A percentile compares a stretch with the other conserved stretches of the same genome.
Evolutionary conservation across 30 jellyfish, hydroid and myxozoan species (phyloP).

Genomic region (Mastigias papua): DNA sequence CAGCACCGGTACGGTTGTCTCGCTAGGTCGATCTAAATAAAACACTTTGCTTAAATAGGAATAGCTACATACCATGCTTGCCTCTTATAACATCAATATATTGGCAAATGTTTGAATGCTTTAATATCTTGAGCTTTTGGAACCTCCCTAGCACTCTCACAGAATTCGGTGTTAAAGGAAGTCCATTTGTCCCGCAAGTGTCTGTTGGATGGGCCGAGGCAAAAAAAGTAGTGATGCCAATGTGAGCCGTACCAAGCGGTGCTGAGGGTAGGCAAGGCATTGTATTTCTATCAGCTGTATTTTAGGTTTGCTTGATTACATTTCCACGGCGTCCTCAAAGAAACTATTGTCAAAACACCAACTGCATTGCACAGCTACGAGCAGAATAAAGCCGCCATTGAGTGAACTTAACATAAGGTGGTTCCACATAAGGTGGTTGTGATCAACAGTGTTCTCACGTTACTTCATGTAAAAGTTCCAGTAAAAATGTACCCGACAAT

Average conservation of each 20-base stretch:
- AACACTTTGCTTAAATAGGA: too few relatives aligned
- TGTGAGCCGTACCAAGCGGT: slow-evolving; percentile 67
- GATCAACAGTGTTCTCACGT: too few relatives aligned
- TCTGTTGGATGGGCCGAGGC: slow-evolving; percentile 98
- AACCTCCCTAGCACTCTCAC: slow-evolving; percentile 87
- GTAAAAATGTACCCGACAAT: too few relatives aligned
- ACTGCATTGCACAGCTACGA: not conserved
- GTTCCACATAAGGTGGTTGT: too few relatives aligned
- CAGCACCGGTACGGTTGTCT: too few relatives aligned
- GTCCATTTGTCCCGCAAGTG: slow-evolving; percentile 97
- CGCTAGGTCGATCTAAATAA: too few relatives aligned
- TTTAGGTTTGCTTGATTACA: not conserved
- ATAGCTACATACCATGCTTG: slow-evolving; percentile 78
- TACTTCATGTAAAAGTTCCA: too few relatives aligned
- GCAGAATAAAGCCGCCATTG: not conserved
- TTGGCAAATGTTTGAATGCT: slow-evolving; percentile 87
- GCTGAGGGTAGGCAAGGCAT: slow-evolving; percentile 32
- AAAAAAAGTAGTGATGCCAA: slow-evolving; percentile 87
- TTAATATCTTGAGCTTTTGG: slow-evolving; percentile 75
- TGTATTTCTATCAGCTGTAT: not conserved
- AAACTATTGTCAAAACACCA: not conserved
- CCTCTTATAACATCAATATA: slow-evolving; percentile 93
- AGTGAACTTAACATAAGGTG: not conserved
- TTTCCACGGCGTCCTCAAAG: not conserved
- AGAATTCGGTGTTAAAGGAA: slow-evolving; percentile 98